Evolutionary conservation across 2,113 vertebrate genomes (phyloP), one percentile per base, ranked within the genome.

Genomic region (Cathartes aura): DNA sequence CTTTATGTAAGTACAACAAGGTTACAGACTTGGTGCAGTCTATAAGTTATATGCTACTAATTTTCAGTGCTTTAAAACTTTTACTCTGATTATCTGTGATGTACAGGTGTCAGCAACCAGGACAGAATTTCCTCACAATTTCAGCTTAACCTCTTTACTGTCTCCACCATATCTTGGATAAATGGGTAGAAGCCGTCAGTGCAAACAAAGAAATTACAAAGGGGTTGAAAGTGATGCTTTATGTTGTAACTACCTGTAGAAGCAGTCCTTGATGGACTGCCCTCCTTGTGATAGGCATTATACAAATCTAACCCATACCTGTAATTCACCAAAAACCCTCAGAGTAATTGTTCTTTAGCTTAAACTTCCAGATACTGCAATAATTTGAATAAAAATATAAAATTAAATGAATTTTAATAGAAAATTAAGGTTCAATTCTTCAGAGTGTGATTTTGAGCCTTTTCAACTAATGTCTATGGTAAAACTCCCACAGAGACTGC

Each of bases 1-100:
- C 97, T 97, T 96, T 91, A 92, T 95, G 88, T 87, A 97, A 96
- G 97, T 97, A 98, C 97, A 98, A 97, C 96, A 97, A 98, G 98
- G 97, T 98, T 97, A 98, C 96, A 92, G 96, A 93, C 95, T 97
- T 87, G 96, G 89, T 93, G 94, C 86, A 87, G 93, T 84, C 87
- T 94, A 2, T 93, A 96, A 96, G 95, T 96, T 92, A 96, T 24
- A 74, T 55, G 78, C 66, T 88, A 87, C 88, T 96, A 43, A 89
- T 97, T 91, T 91, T 53, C 74, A 86, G 8, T 26, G 83, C 74
- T 89, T 87, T 80, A 26, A 82, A 70, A n/a, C 70, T 87, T 59
- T 50, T 34, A 63, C 79, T 85, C 56, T 50, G 88, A 80, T 78
- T 55, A 26, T 53, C 66, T 59, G 71, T 58, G 91, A 81, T 52